Percentiles rank a stretch among this genome's conserved stretches.
Evolutionary conservation across 2,797 vertebrate species (phyloP).

Genomic region (Gallirallus australis): DNA sequence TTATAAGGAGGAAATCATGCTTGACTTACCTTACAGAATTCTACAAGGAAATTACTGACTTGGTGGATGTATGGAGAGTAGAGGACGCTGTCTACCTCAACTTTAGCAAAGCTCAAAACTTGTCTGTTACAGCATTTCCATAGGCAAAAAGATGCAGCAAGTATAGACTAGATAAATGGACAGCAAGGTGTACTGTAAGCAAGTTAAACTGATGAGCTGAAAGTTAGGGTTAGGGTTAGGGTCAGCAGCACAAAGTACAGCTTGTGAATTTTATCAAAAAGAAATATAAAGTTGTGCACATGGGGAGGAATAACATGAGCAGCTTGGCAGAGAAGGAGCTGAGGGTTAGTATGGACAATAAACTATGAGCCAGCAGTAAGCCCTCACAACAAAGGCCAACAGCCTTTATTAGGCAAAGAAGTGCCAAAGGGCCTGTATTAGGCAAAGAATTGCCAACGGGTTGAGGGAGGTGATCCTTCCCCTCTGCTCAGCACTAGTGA

Average conservation of each 20-base stretch:
- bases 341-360: not conserved
- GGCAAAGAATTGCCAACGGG: not conserved
- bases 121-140: not conserved
- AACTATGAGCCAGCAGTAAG: too few species aligned
- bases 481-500: not conserved
- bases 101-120: not conserved
- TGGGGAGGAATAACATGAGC: not conserved
- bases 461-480: not conserved
- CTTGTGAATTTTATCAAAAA: not conserved
- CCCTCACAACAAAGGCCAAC: not conserved
- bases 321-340: not conserved
- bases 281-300: not conserved
- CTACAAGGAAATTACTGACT: not conserved
- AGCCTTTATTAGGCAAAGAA: rapidly evolving
- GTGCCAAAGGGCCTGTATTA: rapidly evolving
- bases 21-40: not conserved
- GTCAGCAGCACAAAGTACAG: not conserved
- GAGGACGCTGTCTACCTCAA: not conserved
- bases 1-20: not conserved
- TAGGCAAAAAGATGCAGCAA: not conserved
- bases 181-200: not conserved
- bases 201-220: not conserved
- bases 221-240: not conserved
- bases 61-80: not conserved
- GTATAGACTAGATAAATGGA: not conserved